These are phyloP conservation scores for Pangasianodon gigas DNA, from an alignment of 2,113 vertebrate genomes.

Conservation along the genomic window DNA sequence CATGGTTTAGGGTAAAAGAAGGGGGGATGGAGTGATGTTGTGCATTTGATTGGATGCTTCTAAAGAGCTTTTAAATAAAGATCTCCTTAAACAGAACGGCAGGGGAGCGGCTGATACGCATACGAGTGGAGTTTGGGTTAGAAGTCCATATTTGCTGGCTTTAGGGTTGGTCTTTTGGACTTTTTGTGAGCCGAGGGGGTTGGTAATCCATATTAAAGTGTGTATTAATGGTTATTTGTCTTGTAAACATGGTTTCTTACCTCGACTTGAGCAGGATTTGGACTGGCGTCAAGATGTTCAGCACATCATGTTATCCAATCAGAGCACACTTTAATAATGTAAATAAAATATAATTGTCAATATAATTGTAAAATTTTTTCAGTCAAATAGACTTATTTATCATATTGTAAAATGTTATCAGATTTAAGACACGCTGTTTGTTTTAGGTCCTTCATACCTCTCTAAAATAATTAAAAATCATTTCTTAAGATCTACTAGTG, in stretches of 20 bases:
- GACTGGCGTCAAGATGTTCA: neutral
- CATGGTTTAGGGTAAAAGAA: slow-evolving; percentile 23
- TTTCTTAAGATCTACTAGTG: neutral
- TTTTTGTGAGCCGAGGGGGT: neutral
- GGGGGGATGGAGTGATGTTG: slow-evolving; percentile 31
- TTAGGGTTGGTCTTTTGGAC: slow-evolving; percentile 25
- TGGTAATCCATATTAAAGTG: neutral
- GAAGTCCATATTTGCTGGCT: slow-evolving; percentile 43
- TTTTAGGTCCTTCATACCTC: neutral
- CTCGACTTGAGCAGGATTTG: neutral
- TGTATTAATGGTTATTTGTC: slow-evolving; percentile 10
- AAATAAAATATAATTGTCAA: too few species aligned
- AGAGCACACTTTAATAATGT: too few species aligned
- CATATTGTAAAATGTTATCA: neutral
- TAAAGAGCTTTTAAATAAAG: slow-evolving; percentile 48
- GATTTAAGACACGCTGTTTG: neutral
- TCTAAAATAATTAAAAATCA: neutral
- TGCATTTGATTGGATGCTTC: slow-evolving; percentile 54
- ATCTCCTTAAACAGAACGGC: slow-evolving; percentile 45
- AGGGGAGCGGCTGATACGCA: slow-evolving; percentile 41
- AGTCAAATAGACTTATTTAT: neutral
- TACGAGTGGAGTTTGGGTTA: slow-evolving; percentile 40
- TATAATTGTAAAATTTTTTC: neutral
- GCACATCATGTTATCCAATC: neutral
- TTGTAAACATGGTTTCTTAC: neutral